Percentiles rank a stretch among this genome's conserved stretches.
phyloP scores from a whole-genome alignment of 2,888 invertebrate genomes.

The Zygothrica quintamaculata region DNA sequence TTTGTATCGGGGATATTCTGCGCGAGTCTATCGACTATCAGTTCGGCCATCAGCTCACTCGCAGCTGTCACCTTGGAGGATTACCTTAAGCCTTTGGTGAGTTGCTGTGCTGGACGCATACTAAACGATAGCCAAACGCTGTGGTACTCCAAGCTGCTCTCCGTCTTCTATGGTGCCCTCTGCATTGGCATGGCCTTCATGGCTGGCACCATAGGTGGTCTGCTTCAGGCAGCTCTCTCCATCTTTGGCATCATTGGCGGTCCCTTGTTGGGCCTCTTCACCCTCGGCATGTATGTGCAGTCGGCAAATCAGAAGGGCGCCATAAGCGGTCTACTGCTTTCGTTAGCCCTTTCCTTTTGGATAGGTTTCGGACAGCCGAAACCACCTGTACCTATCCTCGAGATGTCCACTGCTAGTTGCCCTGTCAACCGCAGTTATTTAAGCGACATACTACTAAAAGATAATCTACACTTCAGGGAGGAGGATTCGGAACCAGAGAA shows the following conservation, averaged over 20 bases:
- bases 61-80: constrained; percentile 96
- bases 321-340: constrained; percentile 87
- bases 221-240: constrained; percentile 94
- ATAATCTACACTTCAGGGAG: not conserved
- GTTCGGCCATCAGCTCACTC: constrained; percentile 95
- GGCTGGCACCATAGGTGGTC: constrained; percentile 92
- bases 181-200: constrained; percentile 93
- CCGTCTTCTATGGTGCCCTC: constrained; percentile 89
- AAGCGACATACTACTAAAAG: constrained; percentile 45
- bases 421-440: constrained; percentile 50
- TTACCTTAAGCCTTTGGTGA: constrained; percentile 88
- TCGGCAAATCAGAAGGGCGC: constrained; percentile 90
- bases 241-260: constrained; percentile 95
- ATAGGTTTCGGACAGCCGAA: constrained; percentile 93
- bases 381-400: constrained; percentile 86
- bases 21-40: constrained; percentile 95
- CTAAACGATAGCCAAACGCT: constrained; percentile 84
- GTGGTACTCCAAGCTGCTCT: constrained; percentile 88
- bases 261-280: constrained; percentile 93
- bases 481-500: constrained; percentile 22
- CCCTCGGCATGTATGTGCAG: constrained; percentile 93
- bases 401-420: constrained; percentile 87
- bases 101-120: constrained; percentile 78
- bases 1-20: constrained; percentile 97
- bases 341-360: constrained; percentile 90